phyloP scores from a whole-genome alignment of 1,140 invertebrate genomes.

The Tetramorium alpestre region DNA sequence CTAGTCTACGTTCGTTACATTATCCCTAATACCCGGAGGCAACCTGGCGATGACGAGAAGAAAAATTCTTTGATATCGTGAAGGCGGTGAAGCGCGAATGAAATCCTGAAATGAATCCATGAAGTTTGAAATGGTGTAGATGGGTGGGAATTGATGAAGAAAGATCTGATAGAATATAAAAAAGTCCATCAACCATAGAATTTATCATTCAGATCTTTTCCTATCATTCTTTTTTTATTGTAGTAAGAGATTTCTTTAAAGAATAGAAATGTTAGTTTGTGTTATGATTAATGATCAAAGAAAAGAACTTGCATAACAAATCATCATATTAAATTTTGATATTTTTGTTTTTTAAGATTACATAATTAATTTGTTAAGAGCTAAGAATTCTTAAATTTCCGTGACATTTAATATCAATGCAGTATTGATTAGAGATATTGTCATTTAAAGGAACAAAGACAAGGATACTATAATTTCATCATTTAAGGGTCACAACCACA shows the following conservation, averaged over 20 bases:
- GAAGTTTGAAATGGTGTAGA: neutral
- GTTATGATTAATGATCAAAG: slow-evolving; percentile 7
- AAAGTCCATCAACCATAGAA: neutral
- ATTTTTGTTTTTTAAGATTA: neutral
- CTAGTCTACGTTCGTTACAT: slow-evolving; percentile 37
- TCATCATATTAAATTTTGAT: neutral
- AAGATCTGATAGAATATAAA: neutral
- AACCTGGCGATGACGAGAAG: neutral
- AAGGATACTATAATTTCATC: slow-evolving; percentile 54
- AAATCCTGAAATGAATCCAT: neutral
- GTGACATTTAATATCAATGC: neutral
- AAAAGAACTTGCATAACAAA: neutral
- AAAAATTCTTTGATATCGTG: slow-evolving; percentile 48
- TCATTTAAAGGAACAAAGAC: neutral
- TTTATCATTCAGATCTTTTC: slow-evolving; percentile 23
- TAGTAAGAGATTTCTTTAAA: neutral
- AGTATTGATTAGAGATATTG: neutral
- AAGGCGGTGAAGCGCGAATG: neutral
- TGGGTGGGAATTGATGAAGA: neutral
- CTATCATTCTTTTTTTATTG: neutral
- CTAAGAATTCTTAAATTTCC: neutral
- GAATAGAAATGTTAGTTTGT: neutral
- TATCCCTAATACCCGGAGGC: neutral
- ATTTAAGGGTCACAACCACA: slow-evolving; percentile 42
- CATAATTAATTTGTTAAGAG: neutral